Evolutionary conservation across 2,888 invertebrate species (phyloP).

Genomic region (Bursaphelenchus okinawaensis): DNA sequence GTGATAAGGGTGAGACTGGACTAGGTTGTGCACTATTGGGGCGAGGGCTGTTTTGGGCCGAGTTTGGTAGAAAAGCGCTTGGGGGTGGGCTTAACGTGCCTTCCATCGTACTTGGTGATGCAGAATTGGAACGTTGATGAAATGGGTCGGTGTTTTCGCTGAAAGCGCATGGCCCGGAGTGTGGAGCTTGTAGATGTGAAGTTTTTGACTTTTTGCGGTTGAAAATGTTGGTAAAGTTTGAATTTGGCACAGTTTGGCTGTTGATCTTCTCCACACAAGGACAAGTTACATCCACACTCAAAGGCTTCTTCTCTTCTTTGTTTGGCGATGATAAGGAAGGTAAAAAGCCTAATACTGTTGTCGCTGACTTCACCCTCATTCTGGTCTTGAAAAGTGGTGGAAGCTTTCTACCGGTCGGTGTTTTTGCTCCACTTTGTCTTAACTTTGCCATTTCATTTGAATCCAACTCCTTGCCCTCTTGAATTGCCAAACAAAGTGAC

Average conservation of each 20-base stretch:
- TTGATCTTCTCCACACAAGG: neutral
- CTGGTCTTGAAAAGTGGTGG: conserved; percentile 9
- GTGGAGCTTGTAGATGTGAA: neutral
- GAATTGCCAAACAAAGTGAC: neutral
- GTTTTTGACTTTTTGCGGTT: neutral
- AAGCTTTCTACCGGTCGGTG: neutral
- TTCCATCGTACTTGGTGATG: conserved; percentile 22
- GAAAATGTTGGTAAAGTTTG: neutral
- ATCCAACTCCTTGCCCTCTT: neutral
- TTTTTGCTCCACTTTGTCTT: neutral
- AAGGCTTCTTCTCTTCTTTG: neutral
- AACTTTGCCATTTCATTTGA: neutral
- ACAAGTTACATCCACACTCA: conserved; percentile 10
- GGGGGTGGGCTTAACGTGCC: neutral
- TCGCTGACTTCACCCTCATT: conserved; percentile 3
- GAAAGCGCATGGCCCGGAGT: neutral
- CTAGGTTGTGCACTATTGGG: neutral
- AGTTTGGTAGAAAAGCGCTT: neutral
- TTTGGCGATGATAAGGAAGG: neutral
- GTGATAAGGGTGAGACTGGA: neutral
- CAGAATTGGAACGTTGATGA: conserved; percentile 30
- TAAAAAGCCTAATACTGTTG: conserved; percentile 2
- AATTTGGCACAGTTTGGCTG: neutral
- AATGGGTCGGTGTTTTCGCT: neutral
- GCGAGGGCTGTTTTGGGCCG: neutral